Evolutionary conservation across 1,140 invertebrate genomes (phyloP).

Genomic region (Manduca sexta): DNA sequence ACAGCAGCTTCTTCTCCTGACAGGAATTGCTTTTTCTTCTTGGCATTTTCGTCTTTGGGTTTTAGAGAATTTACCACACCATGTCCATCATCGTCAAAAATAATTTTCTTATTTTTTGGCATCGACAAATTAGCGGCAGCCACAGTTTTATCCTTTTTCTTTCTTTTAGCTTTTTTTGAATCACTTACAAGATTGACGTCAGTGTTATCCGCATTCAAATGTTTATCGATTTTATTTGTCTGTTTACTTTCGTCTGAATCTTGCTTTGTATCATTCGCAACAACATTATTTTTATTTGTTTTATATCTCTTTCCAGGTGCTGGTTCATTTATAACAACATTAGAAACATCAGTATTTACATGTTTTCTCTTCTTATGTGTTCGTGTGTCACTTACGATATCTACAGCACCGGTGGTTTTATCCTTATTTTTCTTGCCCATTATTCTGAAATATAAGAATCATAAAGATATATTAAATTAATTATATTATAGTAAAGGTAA

Average conservation of each 20-base stretch:
- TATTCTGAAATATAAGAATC: conserved; percentile 16
- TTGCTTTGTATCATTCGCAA: background rate
- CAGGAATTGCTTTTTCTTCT: background rate
- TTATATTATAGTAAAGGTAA: too few relatives aligned
- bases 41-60: background rate
- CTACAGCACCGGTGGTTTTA: background rate
- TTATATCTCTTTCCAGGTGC: conserved; percentile 3
- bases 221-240: too few relatives aligned
- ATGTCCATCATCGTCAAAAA: conserved; percentile 8
- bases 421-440: conserved; percentile 29
- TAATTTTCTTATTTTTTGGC: conserved; percentile 15
- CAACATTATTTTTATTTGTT: conserved; percentile 6
- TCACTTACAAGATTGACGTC: conserved; percentile 11
- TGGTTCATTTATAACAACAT: background rate
- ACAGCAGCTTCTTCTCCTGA: background rate
- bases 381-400: background rate
- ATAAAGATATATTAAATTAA: too few relatives aligned
- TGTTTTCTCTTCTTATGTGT: conserved; percentile 3
- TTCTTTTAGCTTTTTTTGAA: conserved; percentile 2
- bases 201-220: too few relatives aligned
- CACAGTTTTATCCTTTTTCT: conserved; percentile 5
- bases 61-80: background rate
- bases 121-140: too few relatives aligned
- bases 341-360: background rate
- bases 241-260: background rate